Evolutionary conservation across 2,888 invertebrate species (phyloP), one percentile per base, ranked within the genome.

Genomic region (Elegia similella): DNA sequence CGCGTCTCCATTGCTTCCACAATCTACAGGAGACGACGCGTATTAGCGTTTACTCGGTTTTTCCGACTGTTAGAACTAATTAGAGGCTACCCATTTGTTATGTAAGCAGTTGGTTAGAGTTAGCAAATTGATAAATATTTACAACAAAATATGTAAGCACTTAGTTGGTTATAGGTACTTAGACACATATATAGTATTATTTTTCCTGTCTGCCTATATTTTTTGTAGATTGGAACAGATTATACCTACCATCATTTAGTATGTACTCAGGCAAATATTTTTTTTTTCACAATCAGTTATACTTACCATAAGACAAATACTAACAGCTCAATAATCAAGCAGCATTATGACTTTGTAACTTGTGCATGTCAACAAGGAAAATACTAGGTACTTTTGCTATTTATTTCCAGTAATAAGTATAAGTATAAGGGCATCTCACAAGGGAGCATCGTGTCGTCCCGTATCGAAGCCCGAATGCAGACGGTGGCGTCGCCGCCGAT

Each of bases 361-460:
- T 7, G 34, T 12, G 12, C 2, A 38, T n/a, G 12, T 38, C 10
- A 38, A 38, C 12, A 38, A 38, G 38, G 38, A 38, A 38, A 38
- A 38, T 10, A 1, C 34, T 34, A 34, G 34, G 23, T 23, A 23
- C 5, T 38, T 38, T 12, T 8, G 10, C n/a, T 3, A 12, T 6
- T 1, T 38, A 38, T 42, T 42, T 42, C 13, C 17, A 44, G 10
- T 48, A 23, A 3, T n/a, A 10, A n/a, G 29, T 29, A 30, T 16
- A 38, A 52, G 16, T 52, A 42, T 42, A 17, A 42, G 16, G 65
- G 59, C 57, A 62, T 62, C 65, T 69, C 67, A 66, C 67, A 66
- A 70, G 66, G 66, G 65, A 64, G 58, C 61, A 63, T 61, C 62
- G 13, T 56, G 23, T 70, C 53, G 68, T 64, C 62, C 68, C 70